Conservation (phyloP, 2,113 vertebrate genomes). For the Oplegnathus fasciatus region DNA sequence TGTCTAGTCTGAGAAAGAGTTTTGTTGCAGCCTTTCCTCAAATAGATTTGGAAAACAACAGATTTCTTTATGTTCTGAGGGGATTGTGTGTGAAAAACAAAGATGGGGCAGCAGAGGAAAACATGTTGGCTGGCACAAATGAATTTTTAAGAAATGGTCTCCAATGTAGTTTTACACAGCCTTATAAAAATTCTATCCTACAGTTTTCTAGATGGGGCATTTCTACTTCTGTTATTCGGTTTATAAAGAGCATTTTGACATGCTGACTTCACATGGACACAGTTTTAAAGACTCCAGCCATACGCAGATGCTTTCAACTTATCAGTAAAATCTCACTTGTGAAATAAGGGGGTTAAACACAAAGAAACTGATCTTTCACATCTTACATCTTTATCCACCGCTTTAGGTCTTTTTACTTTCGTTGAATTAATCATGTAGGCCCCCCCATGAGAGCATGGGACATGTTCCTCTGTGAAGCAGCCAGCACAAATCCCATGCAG, state of each 20-base stretch:
- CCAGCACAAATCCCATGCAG: conserved; percentile 53
- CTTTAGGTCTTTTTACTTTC: conserved; percentile 30
- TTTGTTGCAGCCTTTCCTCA: not conserved
- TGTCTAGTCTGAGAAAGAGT: not conserved
- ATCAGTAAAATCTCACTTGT: not conserved
- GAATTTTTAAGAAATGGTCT: not conserved
- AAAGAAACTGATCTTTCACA: conserved; percentile 26
- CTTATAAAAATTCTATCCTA: not conserved
- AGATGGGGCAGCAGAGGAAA: not conserved
- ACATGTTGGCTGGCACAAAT: conserved; percentile 1
- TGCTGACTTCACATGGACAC: not conserved
- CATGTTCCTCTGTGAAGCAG: conserved; percentile 43
- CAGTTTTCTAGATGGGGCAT: not conserved
- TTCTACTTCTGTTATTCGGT: not conserved
- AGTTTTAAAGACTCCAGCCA: not conserved
- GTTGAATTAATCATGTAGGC: conserved; percentile 59
- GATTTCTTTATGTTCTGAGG: not conserved
- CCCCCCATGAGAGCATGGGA: conserved; percentile 41
- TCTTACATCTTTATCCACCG: conserved; percentile 24
- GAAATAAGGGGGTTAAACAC: not conserved
- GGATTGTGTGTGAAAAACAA: conserved; percentile 8
- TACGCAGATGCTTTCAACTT: not conserved
- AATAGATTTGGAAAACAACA: conserved; percentile 6
- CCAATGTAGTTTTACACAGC: not conserved
- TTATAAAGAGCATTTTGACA: not conserved